A percentile compares a stretch with the other conserved stretches of the same genome.
Conservation (phyloP, 2,797 vertebrate species). For the Falco concolor region DNA sequence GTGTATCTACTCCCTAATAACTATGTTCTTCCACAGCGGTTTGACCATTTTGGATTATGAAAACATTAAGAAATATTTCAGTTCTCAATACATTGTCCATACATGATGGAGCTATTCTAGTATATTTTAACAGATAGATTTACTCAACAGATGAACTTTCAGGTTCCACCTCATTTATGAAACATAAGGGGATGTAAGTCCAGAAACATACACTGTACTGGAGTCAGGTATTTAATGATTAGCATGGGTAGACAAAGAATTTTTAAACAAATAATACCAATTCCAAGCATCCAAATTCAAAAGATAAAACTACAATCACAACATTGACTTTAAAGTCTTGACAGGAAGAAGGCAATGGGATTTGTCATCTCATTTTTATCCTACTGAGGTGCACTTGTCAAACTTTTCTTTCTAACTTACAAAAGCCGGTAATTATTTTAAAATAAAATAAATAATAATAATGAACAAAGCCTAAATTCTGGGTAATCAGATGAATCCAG, state of each 20-base stretch:
- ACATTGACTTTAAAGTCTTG: not conserved
- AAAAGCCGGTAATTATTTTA: not conserved
- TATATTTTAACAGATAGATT: not conserved
- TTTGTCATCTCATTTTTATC: not conserved
- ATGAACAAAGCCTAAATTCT: not conserved
- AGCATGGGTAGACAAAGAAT: not conserved
- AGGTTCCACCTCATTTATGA: not conserved
- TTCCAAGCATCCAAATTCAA: not conserved
- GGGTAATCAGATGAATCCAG: not conserved
- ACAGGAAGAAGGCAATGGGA: not conserved
- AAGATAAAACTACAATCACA: not conserved
- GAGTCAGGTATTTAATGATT: not conserved
- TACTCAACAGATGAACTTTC: not conserved
- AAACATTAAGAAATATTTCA: not conserved
- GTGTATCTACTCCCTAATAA: not conserved
- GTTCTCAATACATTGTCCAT: not conserved
- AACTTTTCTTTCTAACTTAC: not conserved
- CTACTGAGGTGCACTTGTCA: not conserved
- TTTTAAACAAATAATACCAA: not conserved
- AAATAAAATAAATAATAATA: not conserved
- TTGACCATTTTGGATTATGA: not conserved
- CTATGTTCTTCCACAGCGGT: not conserved
- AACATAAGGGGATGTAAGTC: not conserved
- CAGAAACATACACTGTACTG: not conserved
- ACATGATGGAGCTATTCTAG: not conserved